Evolutionary conservation across 2,888 invertebrate species (phyloP).

Genomic region (Amiota minor): DNA sequence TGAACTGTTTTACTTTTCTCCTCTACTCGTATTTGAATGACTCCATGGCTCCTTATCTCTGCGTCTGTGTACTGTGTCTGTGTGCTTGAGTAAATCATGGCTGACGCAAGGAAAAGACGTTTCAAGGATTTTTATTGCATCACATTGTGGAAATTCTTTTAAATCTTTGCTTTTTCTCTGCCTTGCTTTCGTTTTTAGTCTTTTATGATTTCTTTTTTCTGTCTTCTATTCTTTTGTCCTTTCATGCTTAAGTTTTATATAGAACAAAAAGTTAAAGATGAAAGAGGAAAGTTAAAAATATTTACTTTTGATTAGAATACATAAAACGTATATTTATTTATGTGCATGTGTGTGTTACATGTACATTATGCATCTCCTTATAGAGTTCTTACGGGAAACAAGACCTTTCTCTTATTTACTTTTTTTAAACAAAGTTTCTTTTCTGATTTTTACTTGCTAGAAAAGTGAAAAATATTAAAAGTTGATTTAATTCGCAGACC

Average conservation of each 20-base stretch:
- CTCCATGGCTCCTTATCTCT: neutral
- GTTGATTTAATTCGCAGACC: too few species aligned
- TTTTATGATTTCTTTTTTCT: constrained; percentile 15
- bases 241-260: neutral
- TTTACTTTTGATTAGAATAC: constrained; percentile 43
- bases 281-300: neutral
- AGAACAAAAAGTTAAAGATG: too few species aligned
- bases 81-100: constrained; percentile 51
- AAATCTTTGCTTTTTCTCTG: constrained; percentile 65
- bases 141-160: constrained; percentile 68
- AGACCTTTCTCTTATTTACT: too few species aligned
- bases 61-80: constrained; percentile 15
- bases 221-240: neutral
- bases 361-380: too few species aligned
- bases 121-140: constrained; percentile 68
- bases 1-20: neutral
- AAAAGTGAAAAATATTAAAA: too few species aligned
- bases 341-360: neutral
- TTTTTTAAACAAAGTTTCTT: too few species aligned
- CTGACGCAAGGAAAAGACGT: constrained; percentile 33
- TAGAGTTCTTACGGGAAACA: too few species aligned
- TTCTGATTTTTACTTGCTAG: too few species aligned
- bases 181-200: constrained; percentile 58
- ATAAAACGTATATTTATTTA: constrained; percentile 34
- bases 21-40: neutral